Evolutionary conservation across 2,888 invertebrate species (phyloP), one percentile per base, ranked within the genome.

Genomic region (Nebria salina): DNA sequence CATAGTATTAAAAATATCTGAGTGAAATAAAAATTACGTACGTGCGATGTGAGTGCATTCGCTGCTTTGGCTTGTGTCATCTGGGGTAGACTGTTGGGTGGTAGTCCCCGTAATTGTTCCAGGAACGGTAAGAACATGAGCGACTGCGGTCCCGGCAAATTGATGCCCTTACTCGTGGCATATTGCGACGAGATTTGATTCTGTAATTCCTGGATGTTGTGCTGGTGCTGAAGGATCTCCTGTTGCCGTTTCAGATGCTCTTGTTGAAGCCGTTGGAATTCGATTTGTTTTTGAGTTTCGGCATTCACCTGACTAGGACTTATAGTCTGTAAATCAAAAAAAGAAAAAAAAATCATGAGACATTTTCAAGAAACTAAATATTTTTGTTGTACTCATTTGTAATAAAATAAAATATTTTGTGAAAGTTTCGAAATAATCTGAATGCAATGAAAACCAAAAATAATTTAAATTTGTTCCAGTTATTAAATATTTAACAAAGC

Each of bases 91-190:
- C 85, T 85, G 34, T 85, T 84, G 9, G 86, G 86, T 81, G 88
- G 88, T 74, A 88, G 81, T 13, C 87, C 87, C 5, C 88, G 87
- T 87, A 93, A 90, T 85, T 93, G 93, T 85, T 93, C 95, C 85
- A 95, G 88, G 84, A 94, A 91, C n/a, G 95, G 94, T 82, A 94
- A 90, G 85, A 94, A 92, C 87, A 93, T 92, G 82, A 94, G 90
- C 2, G 93, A 90, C 85, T 91, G 94, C 0, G 93, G 92, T 7
- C 92, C 92, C 26, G 91, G 87, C 89, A 92, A 86, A 88, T 90
- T 86, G 15, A 85, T 84, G 8, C 85, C 86, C 65, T 88, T 87
- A 43, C 86, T 86, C 77, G 88, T 87, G 9, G 89, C 89, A 86
- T 91, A 91, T 84, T 91, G 91, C 11, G 89, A 89, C 73, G 91